These are phyloP conservation scores for Gyrodactylus salaris DNA, from an alignment of 1,140 invertebrate species.

Conservation along the genomic window DNA sequence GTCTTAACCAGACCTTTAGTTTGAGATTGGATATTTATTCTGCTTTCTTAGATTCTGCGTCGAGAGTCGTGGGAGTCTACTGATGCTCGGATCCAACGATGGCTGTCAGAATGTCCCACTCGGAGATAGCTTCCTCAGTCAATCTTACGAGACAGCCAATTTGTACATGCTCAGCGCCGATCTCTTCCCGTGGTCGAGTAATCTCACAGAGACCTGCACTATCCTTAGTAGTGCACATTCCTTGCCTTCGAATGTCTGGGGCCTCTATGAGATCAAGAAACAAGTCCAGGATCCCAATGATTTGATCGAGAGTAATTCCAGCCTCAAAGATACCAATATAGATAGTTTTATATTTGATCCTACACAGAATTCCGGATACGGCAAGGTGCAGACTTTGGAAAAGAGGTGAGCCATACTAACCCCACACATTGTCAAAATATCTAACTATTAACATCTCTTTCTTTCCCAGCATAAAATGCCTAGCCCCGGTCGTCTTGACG, in stretches of 20 bases:
- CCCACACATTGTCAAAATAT: no score
- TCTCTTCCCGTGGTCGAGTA: not conserved
- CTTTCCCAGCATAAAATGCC: not conserved
- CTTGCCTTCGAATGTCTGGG: not conserved
- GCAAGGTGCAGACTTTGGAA: no score
- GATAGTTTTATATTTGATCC: not conserved
- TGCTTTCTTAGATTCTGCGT: not conserved
- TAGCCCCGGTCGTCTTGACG: not conserved
- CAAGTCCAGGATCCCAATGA: not conserved
- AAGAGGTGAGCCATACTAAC: no score
- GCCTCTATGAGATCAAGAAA: not conserved
- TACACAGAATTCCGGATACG: no score
- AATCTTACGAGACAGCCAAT: not conserved
- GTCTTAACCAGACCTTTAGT: not conserved
- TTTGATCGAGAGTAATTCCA: not conserved
- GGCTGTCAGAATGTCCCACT: not conserved
- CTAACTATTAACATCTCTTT: no score
- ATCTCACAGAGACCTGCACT: not conserved
- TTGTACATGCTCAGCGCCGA: not conserved
- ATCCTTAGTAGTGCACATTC: not conserved
- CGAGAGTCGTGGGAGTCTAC: not conserved
- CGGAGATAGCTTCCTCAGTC: not conserved
- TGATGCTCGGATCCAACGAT: not conserved
- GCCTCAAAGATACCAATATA: not conserved
- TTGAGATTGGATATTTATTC: not conserved